Evolutionary conservation across 2,113 vertebrate genomes (phyloP).

Genomic region (Neoarius graeffei): DNA sequence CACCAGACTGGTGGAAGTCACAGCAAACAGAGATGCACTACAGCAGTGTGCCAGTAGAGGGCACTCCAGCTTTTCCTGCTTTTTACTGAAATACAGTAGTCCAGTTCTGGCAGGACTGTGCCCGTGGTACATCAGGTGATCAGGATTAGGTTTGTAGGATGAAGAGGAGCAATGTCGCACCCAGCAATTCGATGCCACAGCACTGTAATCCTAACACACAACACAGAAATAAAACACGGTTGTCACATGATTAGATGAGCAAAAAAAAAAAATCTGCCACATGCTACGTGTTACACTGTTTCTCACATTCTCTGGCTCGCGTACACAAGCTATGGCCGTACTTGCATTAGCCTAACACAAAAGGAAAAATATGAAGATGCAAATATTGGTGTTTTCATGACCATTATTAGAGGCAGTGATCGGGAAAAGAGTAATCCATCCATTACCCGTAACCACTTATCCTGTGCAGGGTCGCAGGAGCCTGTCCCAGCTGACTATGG

Average conservation of each 20-base stretch:
- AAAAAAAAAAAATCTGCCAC: not conserved
- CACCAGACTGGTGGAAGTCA: not conserved
- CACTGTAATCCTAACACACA: not conserved
- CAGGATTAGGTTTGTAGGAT: not conserved
- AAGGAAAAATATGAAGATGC: not conserved
- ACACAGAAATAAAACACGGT: not conserved
- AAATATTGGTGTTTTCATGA: not conserved
- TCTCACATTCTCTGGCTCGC: not conserved
- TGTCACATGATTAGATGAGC: not conserved
- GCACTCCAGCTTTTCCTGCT: conserved; percentile 44
- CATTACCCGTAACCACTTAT: too few species aligned
- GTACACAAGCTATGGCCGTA: not conserved
- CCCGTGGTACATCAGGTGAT: not conserved
- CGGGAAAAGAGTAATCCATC: not conserved
- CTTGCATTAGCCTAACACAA: not conserved
- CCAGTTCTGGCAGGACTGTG: not conserved
- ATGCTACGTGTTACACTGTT: not conserved
- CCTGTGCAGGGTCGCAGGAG: too few species aligned
- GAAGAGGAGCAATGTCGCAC: not conserved
- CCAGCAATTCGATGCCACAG: not conserved
- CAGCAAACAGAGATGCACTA: not conserved
- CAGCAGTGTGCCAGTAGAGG: conserved; percentile 41
- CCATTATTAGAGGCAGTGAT: not conserved
- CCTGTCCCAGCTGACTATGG: too few species aligned
- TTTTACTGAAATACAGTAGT: not conserved